Base-by-base conservation (phyloP, 2,888 invertebrate genomes). In the Andrena camellia region DNA sequence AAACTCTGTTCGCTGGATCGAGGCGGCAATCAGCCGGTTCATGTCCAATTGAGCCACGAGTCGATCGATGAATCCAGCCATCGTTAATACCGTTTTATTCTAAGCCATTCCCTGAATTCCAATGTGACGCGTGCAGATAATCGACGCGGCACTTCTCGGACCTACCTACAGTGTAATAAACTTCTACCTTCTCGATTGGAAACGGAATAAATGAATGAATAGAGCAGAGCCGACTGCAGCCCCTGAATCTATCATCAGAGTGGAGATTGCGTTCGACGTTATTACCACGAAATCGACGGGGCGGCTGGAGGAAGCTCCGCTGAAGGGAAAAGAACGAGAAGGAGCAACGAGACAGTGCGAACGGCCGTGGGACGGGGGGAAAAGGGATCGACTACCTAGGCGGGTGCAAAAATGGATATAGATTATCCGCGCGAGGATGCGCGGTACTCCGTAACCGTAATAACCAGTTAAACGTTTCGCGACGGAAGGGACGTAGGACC, bases 401-500 rank as follows among this genome's bases (percentile, higher is more conserved):
- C 31, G 54, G 62, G 60, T 50, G 73, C 57, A 68, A 85, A 75
- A 86, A 71, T 74, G 78, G 76, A 83, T 86, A 82, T 78, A 78
- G 86, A 88, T 89, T 90, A 89, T 89, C 90, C 23, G 57, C 23
- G 85, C 86, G 84, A 80, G 86, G 80, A 78, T 75, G 72, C 77
- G 70, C 84, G 59, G 54, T 63, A 68, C 73, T 82, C 76, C 26
- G 35, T 93, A 91, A 92, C 91, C 91, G 93, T 93, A 93, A 93
- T 93, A 93, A 92, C 91, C 90, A 90, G 92, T 91, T 91, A 90
- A 93, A 78, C 80, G 84, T 70, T 81, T 78, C 78, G 80, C 81
- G 86, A 86, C 72, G 78, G 57, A 73, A 50, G 74, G 29, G 35
- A 7, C 52, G 33, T 0, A 33, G 84, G 60, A 50, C 69, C 42